Evolutionary conservation across 2,113 vertebrate species (phyloP).

Genomic region (Megaptera novaeangliae): DNA sequence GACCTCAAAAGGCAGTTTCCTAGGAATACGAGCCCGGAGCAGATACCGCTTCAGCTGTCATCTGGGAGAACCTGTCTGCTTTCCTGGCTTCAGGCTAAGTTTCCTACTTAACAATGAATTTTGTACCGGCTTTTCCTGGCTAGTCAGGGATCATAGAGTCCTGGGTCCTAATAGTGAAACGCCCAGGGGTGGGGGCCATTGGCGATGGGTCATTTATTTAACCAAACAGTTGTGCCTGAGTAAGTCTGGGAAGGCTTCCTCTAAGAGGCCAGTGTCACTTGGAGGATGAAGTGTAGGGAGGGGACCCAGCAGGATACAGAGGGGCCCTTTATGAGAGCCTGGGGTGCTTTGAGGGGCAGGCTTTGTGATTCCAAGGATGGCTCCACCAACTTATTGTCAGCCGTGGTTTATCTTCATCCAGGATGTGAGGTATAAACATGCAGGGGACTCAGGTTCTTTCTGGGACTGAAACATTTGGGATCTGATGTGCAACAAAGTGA

Average conservation of each 20-base stretch:
- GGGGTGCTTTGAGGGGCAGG: not conserved
- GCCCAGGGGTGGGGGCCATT: not conserved
- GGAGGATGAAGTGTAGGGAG: conserved; percentile 10
- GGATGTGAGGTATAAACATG: not conserved
- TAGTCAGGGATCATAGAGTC: not conserved
- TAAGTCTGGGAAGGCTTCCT: not conserved
- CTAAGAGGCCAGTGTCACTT: not conserved
- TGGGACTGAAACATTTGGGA: conserved; percentile 4
- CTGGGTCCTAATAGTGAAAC: not conserved
- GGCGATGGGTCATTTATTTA: not conserved
- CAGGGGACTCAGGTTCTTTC: not conserved
- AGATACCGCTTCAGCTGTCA: not conserved
- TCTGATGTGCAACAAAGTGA: not conserved
- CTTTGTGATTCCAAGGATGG: conserved; percentile 25
- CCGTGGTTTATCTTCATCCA: not conserved
- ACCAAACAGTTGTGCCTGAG: not conserved
- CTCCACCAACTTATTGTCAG: no score
- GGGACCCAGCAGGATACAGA: not conserved
- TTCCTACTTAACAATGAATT: not conserved
- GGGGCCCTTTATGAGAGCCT: not conserved
- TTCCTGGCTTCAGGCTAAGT: not conserved
- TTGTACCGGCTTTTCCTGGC: not conserved
- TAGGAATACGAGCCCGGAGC: not conserved
- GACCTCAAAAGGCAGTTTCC: not conserved
- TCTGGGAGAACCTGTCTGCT: not conserved